Evolutionary conservation across 2,113 vertebrate genomes (phyloP).

Genomic region (Laticauda colubrina): DNA sequence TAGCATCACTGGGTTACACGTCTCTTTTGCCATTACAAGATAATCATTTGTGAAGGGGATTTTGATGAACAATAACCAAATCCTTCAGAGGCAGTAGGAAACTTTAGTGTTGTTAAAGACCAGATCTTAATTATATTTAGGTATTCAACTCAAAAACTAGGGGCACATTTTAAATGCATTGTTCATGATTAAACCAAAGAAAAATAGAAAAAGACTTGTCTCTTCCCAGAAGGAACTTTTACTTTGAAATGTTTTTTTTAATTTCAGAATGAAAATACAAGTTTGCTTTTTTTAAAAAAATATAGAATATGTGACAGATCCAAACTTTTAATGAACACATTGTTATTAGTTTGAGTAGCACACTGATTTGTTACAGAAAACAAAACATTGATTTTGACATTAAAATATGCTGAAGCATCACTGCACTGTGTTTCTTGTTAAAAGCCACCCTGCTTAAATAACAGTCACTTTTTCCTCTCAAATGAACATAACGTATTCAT

Average conservation of each 20-base stretch:
- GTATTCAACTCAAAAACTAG: background rate
- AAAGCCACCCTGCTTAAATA: conserved; percentile 14
- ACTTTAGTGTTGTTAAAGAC: background rate
- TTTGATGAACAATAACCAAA: background rate
- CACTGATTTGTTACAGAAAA: background rate
- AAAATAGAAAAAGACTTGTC: background rate
- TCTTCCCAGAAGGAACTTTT: background rate
- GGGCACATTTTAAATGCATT: background rate
- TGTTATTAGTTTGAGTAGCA: background rate
- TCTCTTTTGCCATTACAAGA: background rate
- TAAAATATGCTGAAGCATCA: background rate
- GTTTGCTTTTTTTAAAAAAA: background rate
- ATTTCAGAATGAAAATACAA: background rate
- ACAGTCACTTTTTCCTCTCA: conserved; percentile 26
- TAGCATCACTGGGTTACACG: background rate
- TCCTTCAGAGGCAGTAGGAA: background rate
- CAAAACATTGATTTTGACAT: conserved; percentile 20
- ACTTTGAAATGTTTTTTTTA: background rate
- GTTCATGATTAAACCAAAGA: background rate
- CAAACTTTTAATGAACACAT: background rate
- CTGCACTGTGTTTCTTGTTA: conserved; percentile 4
- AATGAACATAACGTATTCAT: conserved; percentile 24
- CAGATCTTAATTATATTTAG: background rate
- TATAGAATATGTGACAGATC: background rate
- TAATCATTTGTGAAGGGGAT: background rate